phyloP scores from a whole-genome alignment of 2,888 invertebrate species.

The Brachypalpus laphriformis region DNA sequence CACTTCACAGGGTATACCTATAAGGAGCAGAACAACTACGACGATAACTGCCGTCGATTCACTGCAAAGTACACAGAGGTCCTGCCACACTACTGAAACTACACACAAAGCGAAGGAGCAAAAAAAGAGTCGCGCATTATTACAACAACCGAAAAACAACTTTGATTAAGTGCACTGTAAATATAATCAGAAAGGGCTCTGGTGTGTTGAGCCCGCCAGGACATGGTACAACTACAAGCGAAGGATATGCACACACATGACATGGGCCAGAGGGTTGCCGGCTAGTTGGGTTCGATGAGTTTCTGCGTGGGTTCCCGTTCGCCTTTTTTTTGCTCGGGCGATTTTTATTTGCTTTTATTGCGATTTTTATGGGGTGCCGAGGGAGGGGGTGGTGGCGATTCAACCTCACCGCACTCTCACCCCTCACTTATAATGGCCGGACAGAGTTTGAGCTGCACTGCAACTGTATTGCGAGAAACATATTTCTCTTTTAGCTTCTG shows the following conservation, averaged over 20 bases:
- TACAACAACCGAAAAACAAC: conserved; percentile 74
- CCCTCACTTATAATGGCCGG: conserved; percentile 47
- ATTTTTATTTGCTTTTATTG: conserved; percentile 74
- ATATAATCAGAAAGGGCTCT: conserved; percentile 69
- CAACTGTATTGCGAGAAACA: conserved; percentile 55
- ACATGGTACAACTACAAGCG: conserved; percentile 29
- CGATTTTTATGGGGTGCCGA: conserved; percentile 63
- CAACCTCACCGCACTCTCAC: conserved; percentile 41
- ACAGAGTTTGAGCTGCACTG: conserved; percentile 40
- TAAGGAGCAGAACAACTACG: conserved; percentile 31
- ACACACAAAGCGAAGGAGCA: neutral
- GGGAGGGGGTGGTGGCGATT: conserved; percentile 37
- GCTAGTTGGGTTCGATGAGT: conserved; percentile 42
- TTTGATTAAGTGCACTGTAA: conserved; percentile 74
- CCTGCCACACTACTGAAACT: conserved; percentile 21
- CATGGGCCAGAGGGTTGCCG: neutral
- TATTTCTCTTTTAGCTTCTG: conserved; percentile 73
- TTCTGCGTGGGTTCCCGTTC: conserved; percentile 52
- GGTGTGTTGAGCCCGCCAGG: conserved; percentile 50
- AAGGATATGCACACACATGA: conserved; percentile 33
- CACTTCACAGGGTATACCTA: conserved; percentile 40
- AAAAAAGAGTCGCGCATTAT: conserved; percentile 70
- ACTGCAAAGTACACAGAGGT: conserved; percentile 64
- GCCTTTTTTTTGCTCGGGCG: conserved; percentile 33
- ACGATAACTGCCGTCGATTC: conserved; percentile 68